Conservation (phyloP, 2,888 invertebrate species). For the Epicampocera succincta region DNA sequence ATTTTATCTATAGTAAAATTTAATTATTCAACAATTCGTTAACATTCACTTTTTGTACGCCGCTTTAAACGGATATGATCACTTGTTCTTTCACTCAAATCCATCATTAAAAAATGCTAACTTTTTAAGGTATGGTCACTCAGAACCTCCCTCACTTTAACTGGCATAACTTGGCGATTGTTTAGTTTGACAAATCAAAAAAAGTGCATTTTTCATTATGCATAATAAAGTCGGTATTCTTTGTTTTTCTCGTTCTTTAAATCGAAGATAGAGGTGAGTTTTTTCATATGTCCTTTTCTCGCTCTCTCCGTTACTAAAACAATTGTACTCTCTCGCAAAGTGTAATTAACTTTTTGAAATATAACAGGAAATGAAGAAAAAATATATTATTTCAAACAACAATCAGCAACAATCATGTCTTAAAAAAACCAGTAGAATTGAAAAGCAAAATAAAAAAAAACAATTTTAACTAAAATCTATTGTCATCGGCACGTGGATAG, state of each 20-base stretch:
- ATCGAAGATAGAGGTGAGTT: no score
- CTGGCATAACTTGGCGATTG: no score
- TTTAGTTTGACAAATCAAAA: no score
- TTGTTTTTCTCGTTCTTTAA: no score
- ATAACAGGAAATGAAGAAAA: conserved; percentile 58
- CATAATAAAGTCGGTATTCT: no score
- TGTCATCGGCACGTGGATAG: conserved; percentile 69
- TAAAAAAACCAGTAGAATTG: conserved; percentile 42
- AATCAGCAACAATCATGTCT: conserved; percentile 55
- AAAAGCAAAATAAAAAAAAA: conserved; percentile 60
- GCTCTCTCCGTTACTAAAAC: conserved; percentile 17
- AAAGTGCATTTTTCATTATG: no score
- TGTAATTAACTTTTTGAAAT: conserved; percentile 68
- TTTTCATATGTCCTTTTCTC: conserved; percentile 1
- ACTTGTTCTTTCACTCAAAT: no score
- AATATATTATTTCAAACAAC: conserved; percentile 58
- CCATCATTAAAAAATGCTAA: no score
- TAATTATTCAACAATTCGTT: not conserved
- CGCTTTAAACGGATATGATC: not conserved
- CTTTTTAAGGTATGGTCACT: no score
- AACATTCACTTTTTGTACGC: not conserved
- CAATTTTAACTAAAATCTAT: conserved; percentile 66
- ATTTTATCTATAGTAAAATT: no score
- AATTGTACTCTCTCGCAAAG: conserved; percentile 35
- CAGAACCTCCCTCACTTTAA: no score